Conservation (phyloP, 1,140 invertebrate genomes). For the Ectropis grisescens region DNA sequence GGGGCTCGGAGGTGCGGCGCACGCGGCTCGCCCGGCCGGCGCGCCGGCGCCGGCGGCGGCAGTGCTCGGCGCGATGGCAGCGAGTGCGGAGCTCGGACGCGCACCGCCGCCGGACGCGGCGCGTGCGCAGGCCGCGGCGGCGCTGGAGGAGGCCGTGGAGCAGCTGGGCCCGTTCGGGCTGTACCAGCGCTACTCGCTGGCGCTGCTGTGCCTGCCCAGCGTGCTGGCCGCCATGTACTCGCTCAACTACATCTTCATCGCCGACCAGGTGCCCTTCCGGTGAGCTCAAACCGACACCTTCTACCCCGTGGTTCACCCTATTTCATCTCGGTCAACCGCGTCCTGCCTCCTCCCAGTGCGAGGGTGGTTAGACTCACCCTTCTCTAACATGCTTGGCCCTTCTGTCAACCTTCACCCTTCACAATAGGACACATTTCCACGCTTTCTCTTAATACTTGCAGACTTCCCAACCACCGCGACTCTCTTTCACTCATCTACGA, state of each 20-base stretch:
- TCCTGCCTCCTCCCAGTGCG: too few species aligned
- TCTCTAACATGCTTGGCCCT: too few species aligned
- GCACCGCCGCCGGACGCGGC: conserved; percentile 9
- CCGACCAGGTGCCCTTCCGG: conserved; percentile 70
- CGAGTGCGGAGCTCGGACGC: conserved; percentile 1
- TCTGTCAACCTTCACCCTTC: too few species aligned
- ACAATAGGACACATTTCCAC: too few species aligned
- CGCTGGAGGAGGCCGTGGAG: conserved; percentile 32
- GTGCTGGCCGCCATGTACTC: conserved; percentile 66
- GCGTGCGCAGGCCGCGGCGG: conserved; percentile 11
- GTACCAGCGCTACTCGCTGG: conserved; percentile 67
- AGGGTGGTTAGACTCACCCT: too few species aligned
- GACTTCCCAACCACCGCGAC: too few species aligned
- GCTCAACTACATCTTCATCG: conserved; percentile 70
- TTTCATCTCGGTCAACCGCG: too few species aligned
- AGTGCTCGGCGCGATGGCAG: neutral
- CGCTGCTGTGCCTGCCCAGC: conserved; percentile 66
- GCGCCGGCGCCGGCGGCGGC: neutral
- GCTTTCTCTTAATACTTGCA: too few species aligned
- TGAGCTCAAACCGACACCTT: conserved; percentile 30
- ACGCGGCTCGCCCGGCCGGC: neutral
- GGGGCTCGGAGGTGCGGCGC: too few species aligned
- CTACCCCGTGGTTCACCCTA: too few species aligned
- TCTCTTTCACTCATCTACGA: too few species aligned
- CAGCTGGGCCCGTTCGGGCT: conserved; percentile 60